phyloP scores from a whole-genome alignment of 1,140 invertebrate species.

The Rhopalosiphum padi region DNA sequence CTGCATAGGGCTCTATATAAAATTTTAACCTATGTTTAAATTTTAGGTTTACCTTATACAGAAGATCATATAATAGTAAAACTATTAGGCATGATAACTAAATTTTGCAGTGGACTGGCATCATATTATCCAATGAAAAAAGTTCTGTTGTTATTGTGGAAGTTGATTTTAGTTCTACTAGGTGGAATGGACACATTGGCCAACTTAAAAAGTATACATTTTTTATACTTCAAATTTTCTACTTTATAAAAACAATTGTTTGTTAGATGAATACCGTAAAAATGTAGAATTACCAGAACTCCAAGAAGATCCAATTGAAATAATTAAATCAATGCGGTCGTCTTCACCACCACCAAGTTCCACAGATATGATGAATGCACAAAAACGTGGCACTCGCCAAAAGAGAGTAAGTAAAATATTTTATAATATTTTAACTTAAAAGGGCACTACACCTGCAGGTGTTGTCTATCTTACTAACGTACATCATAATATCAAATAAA shows the following conservation, averaged over 20 bases:
- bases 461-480: too few relatives aligned
- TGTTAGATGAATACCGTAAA: slow-evolving; percentile 70
- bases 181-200: slow-evolving; percentile 86
- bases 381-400: slow-evolving; percentile 72
- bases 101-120: slow-evolving; percentile 91
- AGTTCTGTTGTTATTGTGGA: slow-evolving; percentile 94
- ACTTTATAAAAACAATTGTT: slow-evolving; percentile 56
- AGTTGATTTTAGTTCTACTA: slow-evolving; percentile 86
- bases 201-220: slow-evolving; percentile 70
- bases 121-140: slow-evolving; percentile 99
- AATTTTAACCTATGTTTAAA: neutral
- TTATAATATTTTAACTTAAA: neutral
- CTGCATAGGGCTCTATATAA: neutral
- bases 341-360: slow-evolving; percentile 94
- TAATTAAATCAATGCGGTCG: slow-evolving; percentile 90
- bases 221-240: neutral
- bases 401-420: slow-evolving; percentile 65
- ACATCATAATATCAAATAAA: too few relatives aligned
- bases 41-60: slow-evolving; percentile 42
- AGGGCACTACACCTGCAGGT: too few relatives aligned
- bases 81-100: slow-evolving; percentile 89
- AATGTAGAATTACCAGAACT: slow-evolving; percentile 76
- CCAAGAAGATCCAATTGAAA: slow-evolving; percentile 92
- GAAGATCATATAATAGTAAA: slow-evolving; percentile 71
- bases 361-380: slow-evolving; percentile 87